A percentile compares a stretch with the other conserved stretches of the same genome.
Conservation (phyloP, 1,140 invertebrate species). For the Portunus trituberculatus region DNA sequence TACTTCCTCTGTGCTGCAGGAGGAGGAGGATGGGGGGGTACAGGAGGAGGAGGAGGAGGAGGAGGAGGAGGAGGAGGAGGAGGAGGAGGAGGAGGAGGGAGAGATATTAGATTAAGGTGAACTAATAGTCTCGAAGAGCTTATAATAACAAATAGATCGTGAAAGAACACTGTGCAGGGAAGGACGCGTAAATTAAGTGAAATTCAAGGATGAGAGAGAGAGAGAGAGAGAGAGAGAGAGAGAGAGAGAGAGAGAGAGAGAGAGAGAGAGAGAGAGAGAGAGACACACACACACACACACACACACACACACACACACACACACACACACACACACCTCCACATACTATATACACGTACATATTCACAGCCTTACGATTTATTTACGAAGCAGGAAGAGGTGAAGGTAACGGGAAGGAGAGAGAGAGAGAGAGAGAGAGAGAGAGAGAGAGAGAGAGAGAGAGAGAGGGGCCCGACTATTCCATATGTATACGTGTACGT, state of each 20-base stretch:
- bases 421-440: neutral
- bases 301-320: no score
- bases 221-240: neutral
- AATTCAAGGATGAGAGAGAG: neutral
- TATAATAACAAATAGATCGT: neutral
- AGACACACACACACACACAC: no score
- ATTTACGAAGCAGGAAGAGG: no score
- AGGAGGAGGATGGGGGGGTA: neutral
- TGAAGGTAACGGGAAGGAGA: neutral
- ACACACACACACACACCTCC: no score
- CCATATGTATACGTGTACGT: neutral
- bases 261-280: no score
- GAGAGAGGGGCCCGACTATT: neutral
- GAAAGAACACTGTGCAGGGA: neutral
- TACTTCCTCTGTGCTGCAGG: constrained; percentile 16
- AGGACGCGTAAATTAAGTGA: neutral
- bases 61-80: neutral
- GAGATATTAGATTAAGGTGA: neutral
- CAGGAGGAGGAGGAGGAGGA: neutral
- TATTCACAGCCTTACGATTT: no score
- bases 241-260: no score
- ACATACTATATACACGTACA: no score
- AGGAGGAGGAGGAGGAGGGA: neutral
- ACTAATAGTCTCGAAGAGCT: neutral
- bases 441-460: neutral